A percentile compares a stretch with the other conserved stretches of the same genome.
Conservation (phyloP, 2,797 vertebrate genomes). For the Enteromius trimaculatus region DNA sequence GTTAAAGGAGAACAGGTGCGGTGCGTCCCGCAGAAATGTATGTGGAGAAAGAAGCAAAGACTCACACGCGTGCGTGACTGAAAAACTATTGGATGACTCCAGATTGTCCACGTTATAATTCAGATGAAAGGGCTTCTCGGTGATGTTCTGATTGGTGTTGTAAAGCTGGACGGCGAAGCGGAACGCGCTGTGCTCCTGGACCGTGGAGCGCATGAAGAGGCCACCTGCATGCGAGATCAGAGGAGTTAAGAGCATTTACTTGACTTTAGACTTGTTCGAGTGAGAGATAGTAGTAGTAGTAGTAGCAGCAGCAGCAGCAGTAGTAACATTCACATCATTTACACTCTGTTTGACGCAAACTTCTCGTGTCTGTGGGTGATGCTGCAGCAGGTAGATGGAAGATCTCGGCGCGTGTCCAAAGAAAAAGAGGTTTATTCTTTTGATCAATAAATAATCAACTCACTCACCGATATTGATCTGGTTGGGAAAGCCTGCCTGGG, state of each 20-base stretch:
- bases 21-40: constrained; percentile 3
- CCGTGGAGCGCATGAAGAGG: constrained; percentile 96
- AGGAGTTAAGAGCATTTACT: not conserved
- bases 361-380: constrained; percentile 7
- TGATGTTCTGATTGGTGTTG: constrained; percentile 98
- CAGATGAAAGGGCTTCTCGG: constrained; percentile 97
- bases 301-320: not conserved
- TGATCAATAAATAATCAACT: constrained; percentile 29
- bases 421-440: not conserved
- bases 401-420: not conserved
- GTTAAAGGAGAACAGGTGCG: constrained; percentile 18
- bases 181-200: constrained; percentile 99
- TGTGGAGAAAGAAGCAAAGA: constrained; percentile 63
- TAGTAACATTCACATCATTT: not conserved
- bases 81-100: constrained; percentile 99
- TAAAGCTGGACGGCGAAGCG: constrained; percentile 98
- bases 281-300: not conserved
- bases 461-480: constrained; percentile 98
- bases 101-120: constrained; percentile 98
- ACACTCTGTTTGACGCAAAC: constrained; percentile 7
- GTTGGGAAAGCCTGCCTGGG: constrained; percentile 91
- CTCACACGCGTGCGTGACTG: constrained; percentile 98
- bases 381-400: constrained; percentile 44
- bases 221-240: constrained; percentile 79
- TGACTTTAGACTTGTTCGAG: constrained; percentile 11